Base-by-base conservation (phyloP, 2,797 vertebrate species). In the Labroides dimidiatus region DNA sequence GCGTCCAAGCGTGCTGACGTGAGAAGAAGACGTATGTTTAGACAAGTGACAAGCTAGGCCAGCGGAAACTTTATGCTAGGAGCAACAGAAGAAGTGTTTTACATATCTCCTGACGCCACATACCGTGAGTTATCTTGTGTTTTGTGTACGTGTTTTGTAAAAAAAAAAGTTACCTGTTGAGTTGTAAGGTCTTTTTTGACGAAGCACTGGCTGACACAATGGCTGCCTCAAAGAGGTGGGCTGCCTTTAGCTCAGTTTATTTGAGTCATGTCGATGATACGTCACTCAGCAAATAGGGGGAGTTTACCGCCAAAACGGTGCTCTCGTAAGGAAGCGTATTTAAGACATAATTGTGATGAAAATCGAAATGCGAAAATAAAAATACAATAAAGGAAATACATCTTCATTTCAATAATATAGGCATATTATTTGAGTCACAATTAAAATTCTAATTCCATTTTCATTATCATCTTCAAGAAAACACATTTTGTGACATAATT, bases 51-150 rank as follows among this genome's bases (percentile, higher is more conserved):
- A 48, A 53, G 30, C 43, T 13, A 36, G 50, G 19, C 33, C 45
- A 64, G 17, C 47, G 17, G 50, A 48, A 43, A 10, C 24, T 63
- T n/a, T 39, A 50, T 74, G 78, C 64, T 84, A 85, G 57, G 81
- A 49, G 1, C 1, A 44, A 7, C 62, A 17, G 30, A 2, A 2
- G 0, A 2, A 53, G 17, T 52, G 30, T 21, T 41, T 47, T 45
- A 27, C 2, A 10, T 14, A 47, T 9, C 27, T 12, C 8, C 17
- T 6, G 12, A 17, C 37, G 20, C 23, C 6, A 20, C 2, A n/a
- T 13, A 8, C 19, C 60, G 3, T 70, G 4, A 10, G 43, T 33
- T 13, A 23, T 14, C 4, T 9, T 21, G 0, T 51, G 24, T 56
- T 33, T 45, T 6, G 0, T 64, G 10, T 49, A 4, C 2, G 10